These are phyloP conservation scores for Habroteleia sp. DNA, from an alignment of 2,888 invertebrate genomes.

Conservation along the genomic window DNA sequence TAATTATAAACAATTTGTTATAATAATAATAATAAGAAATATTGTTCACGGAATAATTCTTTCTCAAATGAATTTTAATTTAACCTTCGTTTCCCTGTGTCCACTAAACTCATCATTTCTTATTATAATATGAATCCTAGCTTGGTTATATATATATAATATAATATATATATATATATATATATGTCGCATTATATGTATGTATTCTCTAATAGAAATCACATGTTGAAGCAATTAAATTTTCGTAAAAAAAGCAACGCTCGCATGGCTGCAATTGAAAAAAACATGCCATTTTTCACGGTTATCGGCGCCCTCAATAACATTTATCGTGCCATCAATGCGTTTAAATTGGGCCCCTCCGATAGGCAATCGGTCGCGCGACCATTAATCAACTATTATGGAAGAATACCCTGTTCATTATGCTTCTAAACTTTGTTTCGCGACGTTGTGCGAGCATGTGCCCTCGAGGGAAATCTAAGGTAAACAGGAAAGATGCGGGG, in stretches of 20 bases:
- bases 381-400: constrained; percentile 52
- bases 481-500: constrained; percentile 36
- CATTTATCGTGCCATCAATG: constrained; percentile 41
- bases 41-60: too few species aligned
- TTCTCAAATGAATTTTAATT: too few species aligned
- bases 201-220: constrained; percentile 24
- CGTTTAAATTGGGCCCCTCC: constrained; percentile 21
- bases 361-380: constrained; percentile 12
- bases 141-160: too few species aligned
- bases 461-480: constrained; percentile 65
- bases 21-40: too few species aligned
- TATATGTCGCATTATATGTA: too few species aligned
- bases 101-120: too few species aligned
- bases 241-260: neutral
- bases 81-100: too few species aligned
- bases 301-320: constrained; percentile 27
- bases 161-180: too few species aligned
- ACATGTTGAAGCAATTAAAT: constrained; percentile 32
- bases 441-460: constrained; percentile 33
- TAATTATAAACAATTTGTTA: too few species aligned
- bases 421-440: constrained; percentile 42
- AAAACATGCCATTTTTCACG: constrained; percentile 33
- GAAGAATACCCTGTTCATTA: constrained; percentile 39
- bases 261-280: constrained; percentile 5
- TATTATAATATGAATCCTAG: too few species aligned